A percentile compares a stretch with the other conserved stretches of the same genome.
These are phyloP conservation scores for Aphrocallistes beatrix DNA, from an alignment of 37 sponge, comb jelly and placozoan genomes.

Conservation along the genomic window DNA sequence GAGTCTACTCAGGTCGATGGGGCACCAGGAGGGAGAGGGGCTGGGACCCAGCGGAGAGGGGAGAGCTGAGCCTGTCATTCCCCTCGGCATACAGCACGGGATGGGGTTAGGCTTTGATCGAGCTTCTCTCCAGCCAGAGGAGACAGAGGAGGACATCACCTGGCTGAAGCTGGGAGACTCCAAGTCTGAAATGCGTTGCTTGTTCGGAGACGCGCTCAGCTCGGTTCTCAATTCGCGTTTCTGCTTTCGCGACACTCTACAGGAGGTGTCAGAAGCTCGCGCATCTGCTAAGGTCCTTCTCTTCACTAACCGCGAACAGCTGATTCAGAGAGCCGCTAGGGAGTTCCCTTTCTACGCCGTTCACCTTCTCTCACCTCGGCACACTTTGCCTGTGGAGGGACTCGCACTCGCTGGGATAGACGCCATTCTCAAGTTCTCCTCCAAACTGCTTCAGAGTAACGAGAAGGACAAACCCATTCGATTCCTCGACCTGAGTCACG, in stretches of 20 bases:
- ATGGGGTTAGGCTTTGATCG: neutral
- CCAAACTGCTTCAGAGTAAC: slow-evolving; percentile 21
- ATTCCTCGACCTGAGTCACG: slow-evolving; percentile 59
- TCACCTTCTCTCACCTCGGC: slow-evolving; percentile 22
- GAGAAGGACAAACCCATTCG: neutral
- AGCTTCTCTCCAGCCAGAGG: neutral
- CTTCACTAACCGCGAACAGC: neutral
- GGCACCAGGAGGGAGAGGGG: slow-evolving; percentile 13
- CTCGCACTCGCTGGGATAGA: slow-evolving; percentile 46
- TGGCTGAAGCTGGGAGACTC: slow-evolving; percentile 32
- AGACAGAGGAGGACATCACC: slow-evolving; percentile 29
- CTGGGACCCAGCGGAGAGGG: slow-evolving; percentile 3
- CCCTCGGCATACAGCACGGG: neutral
- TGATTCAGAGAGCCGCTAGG: slow-evolving; percentile 21
- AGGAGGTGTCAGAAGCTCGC: slow-evolving; percentile 25
- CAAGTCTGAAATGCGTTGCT: neutral
- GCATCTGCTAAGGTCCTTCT: slow-evolving; percentile 30
- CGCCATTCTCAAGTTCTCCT: slow-evolving; percentile 20
- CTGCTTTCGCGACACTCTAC: slow-evolving; percentile 33
- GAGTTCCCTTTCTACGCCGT: slow-evolving; percentile 38
- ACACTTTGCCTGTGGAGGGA: slow-evolving; percentile 30
- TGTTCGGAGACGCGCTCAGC: neutral
- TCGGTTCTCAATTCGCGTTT: slow-evolving; percentile 41
- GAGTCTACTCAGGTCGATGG: neutral
- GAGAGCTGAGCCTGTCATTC: neutral